Evolutionary conservation across 2,888 invertebrate species (phyloP), one percentile per base, ranked within the genome.

Genomic region (Augochlorella aurata): DNA sequence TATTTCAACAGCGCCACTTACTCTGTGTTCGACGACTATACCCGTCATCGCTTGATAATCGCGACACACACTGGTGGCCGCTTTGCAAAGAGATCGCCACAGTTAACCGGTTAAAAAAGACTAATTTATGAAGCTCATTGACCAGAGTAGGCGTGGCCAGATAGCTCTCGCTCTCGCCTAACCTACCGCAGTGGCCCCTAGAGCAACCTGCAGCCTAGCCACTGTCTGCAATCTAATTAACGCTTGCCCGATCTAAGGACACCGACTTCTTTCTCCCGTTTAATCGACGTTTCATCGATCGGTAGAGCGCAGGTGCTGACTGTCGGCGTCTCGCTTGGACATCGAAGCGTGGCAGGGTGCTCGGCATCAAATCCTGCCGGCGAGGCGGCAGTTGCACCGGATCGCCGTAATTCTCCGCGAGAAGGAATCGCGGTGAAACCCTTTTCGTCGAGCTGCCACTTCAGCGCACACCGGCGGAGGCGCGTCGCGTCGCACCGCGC

Each of bases 401-500:
- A 85, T 85, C 87, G 79, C 44, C 79, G 83, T 88, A 85, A 87
- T 88, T 86, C 86, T 86, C 85, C 80, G 83, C 83, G 79, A 76
- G 84, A 86, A 87, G 85, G 80, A 88, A 86, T 87, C 81, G 77
- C 83, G 82, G 78, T 81, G 79, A 74, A 86, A 80, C 81, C 80
- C 85, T 78, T 81, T 87, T 82, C 86, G 81, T 76, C 69, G 81
- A 71, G 80, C 82, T 67, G 78, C 72, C 74, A 85, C 86, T 86
- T 85, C 71, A 79, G 79, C 76, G 68, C 77, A 52, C 79, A 77
- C 58, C 67, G 52, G 3, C 38, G 54, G 29, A n/a, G 38, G 44
- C 50, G 50, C 58, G 38, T 45, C 67, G 72, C 61, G 71, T 74
- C 54, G 24, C 67, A 50, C 63, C 29, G 67, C 70, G 66, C 58